Evolutionary conservation across 2,888 invertebrate species (phyloP).

Genomic region (Lasiommata megera): DNA sequence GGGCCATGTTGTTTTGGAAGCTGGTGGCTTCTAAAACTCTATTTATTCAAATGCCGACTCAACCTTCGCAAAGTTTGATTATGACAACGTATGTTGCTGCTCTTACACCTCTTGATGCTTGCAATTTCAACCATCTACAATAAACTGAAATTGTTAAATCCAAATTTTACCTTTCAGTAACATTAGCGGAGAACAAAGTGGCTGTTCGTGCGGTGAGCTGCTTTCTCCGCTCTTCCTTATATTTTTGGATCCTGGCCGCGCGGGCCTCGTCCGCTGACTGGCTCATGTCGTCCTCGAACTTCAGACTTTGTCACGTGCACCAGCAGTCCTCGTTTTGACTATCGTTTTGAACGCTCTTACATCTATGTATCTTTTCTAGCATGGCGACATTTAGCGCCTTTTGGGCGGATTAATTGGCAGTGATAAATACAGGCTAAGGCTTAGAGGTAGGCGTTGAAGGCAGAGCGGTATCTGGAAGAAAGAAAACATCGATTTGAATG

Average conservation of each 20-base stretch:
- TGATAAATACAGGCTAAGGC: slow-evolving; percentile 65
- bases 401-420: slow-evolving; percentile 76
- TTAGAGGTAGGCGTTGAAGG: slow-evolving; percentile 47
- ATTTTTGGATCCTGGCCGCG: slow-evolving; percentile 84
- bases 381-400: slow-evolving; percentile 71
- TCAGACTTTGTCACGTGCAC: slow-evolving; percentile 61
- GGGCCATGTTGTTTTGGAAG: no score
- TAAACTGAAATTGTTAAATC: neutral
- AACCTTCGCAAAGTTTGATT: no score
- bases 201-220: slow-evolving; percentile 84
- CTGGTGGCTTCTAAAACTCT: no score
- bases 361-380: slow-evolving; percentile 62
- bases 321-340: slow-evolving; percentile 48
- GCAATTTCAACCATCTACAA: no score
- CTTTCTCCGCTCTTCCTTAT: slow-evolving; percentile 87
- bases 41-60: no score
- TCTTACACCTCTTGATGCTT: no score
- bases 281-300: slow-evolving; percentile 56
- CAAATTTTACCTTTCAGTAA: slow-evolving; percentile 69
- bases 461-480: slow-evolving; percentile 59
- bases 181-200: slow-evolving; percentile 84
- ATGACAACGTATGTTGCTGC: neutral
- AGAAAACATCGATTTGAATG: slow-evolving; percentile 32
- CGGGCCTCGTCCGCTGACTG: slow-evolving; percentile 74
- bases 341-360: slow-evolving; percentile 49